Conservation (phyloP, 1,140 invertebrate species). For the Protaetia brevitarsis region DNA sequence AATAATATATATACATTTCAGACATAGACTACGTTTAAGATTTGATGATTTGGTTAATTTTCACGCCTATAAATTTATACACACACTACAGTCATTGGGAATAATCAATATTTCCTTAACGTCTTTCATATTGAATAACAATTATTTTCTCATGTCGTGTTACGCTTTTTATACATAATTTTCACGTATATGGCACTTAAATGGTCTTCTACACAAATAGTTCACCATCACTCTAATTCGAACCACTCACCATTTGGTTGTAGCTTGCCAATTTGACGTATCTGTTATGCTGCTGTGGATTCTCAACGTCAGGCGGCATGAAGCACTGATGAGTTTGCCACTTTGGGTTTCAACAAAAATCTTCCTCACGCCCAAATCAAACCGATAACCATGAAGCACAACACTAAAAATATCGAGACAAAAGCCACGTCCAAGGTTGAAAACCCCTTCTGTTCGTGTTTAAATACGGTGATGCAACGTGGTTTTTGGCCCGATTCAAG, state of each 20-base stretch:
- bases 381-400: slow-evolving; percentile 54
- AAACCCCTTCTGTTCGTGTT: slow-evolving; percentile 50
- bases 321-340: slow-evolving; percentile 54
- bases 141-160: slow-evolving; percentile 17
- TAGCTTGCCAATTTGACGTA: slow-evolving; percentile 62
- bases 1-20: slow-evolving; percentile 19
- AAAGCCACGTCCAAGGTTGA: slow-evolving; percentile 53
- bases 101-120: background rate
- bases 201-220: background rate
- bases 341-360: slow-evolving; percentile 53
- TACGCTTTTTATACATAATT: slow-evolving; percentile 26
- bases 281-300: slow-evolving; percentile 52
- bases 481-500: slow-evolving; percentile 45
- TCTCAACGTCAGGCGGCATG: slow-evolving; percentile 51
- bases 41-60: slow-evolving; percentile 21
- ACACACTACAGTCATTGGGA: slow-evolving; percentile 19
- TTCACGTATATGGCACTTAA: background rate
- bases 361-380: slow-evolving; percentile 56
- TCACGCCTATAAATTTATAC: slow-evolving; percentile 22
- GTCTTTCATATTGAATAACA: background rate
- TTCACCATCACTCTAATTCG: slow-evolving; percentile 14
- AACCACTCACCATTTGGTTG: slow-evolving; percentile 53
- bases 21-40: slow-evolving; percentile 4
- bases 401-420: slow-evolving; percentile 52
- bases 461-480: slow-evolving; percentile 55